A percentile compares a stretch with the other conserved stretches of the same genome.
Evolutionary conservation across 1,140 invertebrate genomes (phyloP).

Genomic region (Neelides sp.): DNA sequence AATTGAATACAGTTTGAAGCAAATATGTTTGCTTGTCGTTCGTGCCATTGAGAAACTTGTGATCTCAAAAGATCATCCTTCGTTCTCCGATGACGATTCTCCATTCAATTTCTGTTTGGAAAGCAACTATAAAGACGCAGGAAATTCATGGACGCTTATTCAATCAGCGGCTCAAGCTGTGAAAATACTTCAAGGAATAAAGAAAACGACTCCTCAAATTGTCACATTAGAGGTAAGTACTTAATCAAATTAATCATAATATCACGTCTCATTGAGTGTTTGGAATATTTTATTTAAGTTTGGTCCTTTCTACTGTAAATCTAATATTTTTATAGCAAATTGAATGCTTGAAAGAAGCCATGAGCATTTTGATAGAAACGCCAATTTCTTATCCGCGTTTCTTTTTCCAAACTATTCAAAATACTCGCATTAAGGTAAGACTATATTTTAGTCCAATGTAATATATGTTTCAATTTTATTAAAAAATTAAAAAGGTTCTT

Average conservation of each 20-base stretch:
- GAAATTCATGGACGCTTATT: conserved; percentile 31
- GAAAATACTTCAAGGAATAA: conserved; percentile 17
- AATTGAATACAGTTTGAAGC: conserved; percentile 48
- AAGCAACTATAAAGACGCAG: conserved; percentile 13
- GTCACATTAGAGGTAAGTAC: conserved; percentile 9
- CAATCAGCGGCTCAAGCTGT: conserved; percentile 29
- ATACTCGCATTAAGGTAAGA: conserved; percentile 47
- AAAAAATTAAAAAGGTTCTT: too few relatives aligned
- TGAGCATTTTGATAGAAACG: conserved; percentile 50
- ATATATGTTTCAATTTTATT: neutral
- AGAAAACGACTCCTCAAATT: conserved; percentile 6
- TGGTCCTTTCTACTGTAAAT: neutral
- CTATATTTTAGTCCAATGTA: neutral
- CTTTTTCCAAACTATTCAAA: conserved; percentile 77
- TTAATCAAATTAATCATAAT: neutral
- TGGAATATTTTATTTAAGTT: neutral
- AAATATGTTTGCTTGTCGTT: conserved; percentile 59
- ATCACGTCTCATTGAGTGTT: neutral
- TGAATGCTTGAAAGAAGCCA: conserved; percentile 51
- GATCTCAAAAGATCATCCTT: conserved; percentile 37
- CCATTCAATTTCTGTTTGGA: conserved; percentile 38
- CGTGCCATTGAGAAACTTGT: conserved; percentile 58
- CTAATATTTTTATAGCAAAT: conserved; percentile 47
- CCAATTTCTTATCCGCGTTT: conserved; percentile 64
- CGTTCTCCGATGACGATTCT: conserved; percentile 36